Evolutionary conservation across 2,888 invertebrate genomes (phyloP).

Genomic region (Xanthorhoe spadicearia): DNA sequence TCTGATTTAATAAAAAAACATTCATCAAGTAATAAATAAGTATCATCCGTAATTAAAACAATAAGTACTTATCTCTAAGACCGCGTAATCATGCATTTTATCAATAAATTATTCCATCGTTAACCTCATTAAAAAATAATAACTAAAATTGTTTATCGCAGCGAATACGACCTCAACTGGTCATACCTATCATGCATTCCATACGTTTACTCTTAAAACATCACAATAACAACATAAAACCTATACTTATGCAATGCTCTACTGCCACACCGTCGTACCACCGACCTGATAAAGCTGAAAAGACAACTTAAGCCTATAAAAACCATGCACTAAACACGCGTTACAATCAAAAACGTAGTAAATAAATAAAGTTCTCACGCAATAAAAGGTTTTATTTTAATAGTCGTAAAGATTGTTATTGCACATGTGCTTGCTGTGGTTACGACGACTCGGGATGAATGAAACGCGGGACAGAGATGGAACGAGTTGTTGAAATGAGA

Average conservation of each 20-base stretch:
- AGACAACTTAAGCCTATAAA: conserved; percentile 85
- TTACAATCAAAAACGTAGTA: conserved; percentile 76
- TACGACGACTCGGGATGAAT: conserved; percentile 78
- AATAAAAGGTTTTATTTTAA: conserved; percentile 82
- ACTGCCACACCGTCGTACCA: conserved; percentile 82
- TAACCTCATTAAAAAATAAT: conserved; percentile 66
- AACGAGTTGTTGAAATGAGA: conserved; percentile 62
- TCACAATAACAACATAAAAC: conserved; percentile 84
- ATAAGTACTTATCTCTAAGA: conserved; percentile 22
- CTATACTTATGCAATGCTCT: conserved; percentile 84
- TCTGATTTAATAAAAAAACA: too few species aligned
- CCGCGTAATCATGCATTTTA: conserved; percentile 26
- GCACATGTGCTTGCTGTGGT: conserved; percentile 72
- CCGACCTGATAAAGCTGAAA: conserved; percentile 85
- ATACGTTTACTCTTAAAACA: conserved; percentile 82
- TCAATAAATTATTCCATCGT: conserved; percentile 43
- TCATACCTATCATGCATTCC: conserved; percentile 79
- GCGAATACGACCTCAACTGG: conserved; percentile 72
- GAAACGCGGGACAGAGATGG: conserved; percentile 71
- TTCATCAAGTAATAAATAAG: conserved; percentile 15
- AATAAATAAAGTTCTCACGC: conserved; percentile 79
- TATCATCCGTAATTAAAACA: conserved; percentile 22
- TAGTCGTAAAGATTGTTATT: conserved; percentile 80
- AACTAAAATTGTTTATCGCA: conserved; percentile 68
- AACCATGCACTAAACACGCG: conserved; percentile 83